Evolutionary conservation across 2,113 vertebrate genomes (phyloP).

Genomic region (Oophaga pumilio): DNA sequence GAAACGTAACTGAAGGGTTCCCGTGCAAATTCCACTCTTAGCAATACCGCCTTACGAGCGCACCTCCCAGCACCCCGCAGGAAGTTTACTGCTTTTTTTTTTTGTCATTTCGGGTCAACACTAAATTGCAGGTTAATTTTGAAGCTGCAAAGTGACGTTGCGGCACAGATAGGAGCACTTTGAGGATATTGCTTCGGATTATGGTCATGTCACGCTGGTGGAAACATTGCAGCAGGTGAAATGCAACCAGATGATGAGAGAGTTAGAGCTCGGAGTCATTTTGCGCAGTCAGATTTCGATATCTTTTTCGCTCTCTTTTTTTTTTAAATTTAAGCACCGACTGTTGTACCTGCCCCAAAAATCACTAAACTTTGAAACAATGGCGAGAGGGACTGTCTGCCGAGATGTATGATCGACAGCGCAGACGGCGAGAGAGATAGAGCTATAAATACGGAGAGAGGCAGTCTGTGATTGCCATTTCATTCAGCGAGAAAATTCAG

Average conservation of each 20-base stretch:
- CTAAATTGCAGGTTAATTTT: constrained; percentile 87
- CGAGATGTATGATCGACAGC: constrained; percentile 64
- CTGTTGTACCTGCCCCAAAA: too few species aligned
- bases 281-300: background rate
- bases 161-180: constrained; percentile 68
- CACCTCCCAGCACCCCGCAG: constrained; percentile 79
- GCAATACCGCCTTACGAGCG: constrained; percentile 76
- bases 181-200: constrained; percentile 67
- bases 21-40: constrained; percentile 65
- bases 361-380: background rate
- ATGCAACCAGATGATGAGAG: too few species aligned
- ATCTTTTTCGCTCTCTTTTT: background rate
- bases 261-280: background rate
- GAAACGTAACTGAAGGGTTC: constrained; percentile 62
- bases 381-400: constrained; percentile 50
- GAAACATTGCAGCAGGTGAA: background rate
- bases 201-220: constrained; percentile 63
- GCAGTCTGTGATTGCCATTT: constrained; percentile 72
- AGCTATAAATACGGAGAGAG: constrained; percentile 30
- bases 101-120: constrained; percentile 85
- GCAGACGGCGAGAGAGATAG: constrained; percentile 61
- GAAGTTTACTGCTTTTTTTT: constrained; percentile 78
- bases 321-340: background rate
- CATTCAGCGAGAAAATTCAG: constrained; percentile 62
- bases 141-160: constrained; percentile 77